Base-by-base conservation (phyloP, 2,113 vertebrate species). In the Serilophus lunatus region DNA sequence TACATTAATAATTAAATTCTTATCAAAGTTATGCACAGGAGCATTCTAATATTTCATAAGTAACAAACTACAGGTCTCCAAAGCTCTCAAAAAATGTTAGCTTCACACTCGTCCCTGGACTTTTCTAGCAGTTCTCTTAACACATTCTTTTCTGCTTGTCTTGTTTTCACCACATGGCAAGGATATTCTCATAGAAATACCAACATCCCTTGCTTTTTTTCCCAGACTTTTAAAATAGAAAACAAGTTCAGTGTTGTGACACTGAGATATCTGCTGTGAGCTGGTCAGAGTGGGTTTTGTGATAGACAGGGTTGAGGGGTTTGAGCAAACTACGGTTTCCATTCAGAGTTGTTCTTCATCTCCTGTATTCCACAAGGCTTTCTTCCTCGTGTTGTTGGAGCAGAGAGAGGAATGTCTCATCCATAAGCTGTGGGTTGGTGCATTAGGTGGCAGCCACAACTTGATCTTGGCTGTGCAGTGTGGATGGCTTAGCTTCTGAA, bases 1-100 rank as follows among this genome's bases (percentile, higher is more conserved):
- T 91, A 22, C 51, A 72, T 96, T 75, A 93, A 94, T 93, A 71
- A 92, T 84, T 59, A 91, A 79, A 80, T 90, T 96, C 66, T 88
- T 88, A 85, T 85, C 88, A 78, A 59, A 57, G 47, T 84, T 84
- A 78, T 87, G 49, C 45, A 38, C 69, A 56, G 25, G 45, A 86
- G 63, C 63, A 45, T 87, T 76, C n/a, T 82, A 31, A 29, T 72
- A 72, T 45, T 91, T 71, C 26, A 2, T 53, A 65, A 82, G 20
- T 13, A 49, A 28, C 40, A 64, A 71, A 79, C 18, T 33, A 3
- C 9, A 80, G 29, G 16, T 74, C 42, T 61, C 51, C 9, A 28
- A 81, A 70, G 57, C 40, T 17, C 47, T 83, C 31, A 24, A 31
- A 59, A 88, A 1, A 18, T 20, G 29, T 49, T 26, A 10, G 23